Evolutionary conservation across 2,888 invertebrate genomes (phyloP).

Genomic region (Erannis defoliaria): DNA sequence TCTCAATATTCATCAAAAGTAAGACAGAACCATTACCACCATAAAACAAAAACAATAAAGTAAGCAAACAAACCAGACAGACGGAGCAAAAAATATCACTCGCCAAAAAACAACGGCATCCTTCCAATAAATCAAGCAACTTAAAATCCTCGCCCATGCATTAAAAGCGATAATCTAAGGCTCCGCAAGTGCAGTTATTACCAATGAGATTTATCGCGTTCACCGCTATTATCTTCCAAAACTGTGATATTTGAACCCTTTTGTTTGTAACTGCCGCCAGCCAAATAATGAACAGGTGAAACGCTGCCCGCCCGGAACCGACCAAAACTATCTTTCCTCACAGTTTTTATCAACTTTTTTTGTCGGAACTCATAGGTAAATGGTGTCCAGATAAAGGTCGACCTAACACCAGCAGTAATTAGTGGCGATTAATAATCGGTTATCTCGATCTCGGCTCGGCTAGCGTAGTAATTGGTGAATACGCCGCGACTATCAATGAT

Average conservation of each 20-base stretch:
- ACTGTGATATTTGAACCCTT: slow-evolving; percentile 85
- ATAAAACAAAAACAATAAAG: slow-evolving; percentile 15
- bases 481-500: slow-evolving; percentile 44
- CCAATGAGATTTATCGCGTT: slow-evolving; percentile 78
- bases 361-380: slow-evolving; percentile 70
- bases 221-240: slow-evolving; percentile 77
- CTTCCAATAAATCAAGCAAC: slow-evolving; percentile 71
- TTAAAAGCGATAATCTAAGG: slow-evolving; percentile 74
- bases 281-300: slow-evolving; percentile 83
- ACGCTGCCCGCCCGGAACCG: slow-evolving; percentile 64
- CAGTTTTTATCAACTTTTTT: slow-evolving; percentile 81
- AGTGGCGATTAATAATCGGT: slow-evolving; percentile 85
- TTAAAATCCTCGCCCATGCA: slow-evolving; percentile 67
- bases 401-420: slow-evolving; percentile 87
- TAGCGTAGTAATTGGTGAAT: slow-evolving; percentile 76
- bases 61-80: slow-evolving; percentile 35
- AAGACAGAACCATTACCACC: not conserved
- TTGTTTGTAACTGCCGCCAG: slow-evolving; percentile 80
- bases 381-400: slow-evolving; percentile 85
- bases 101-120: slow-evolving; percentile 50
- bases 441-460: slow-evolving; percentile 80
- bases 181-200: slow-evolving; percentile 83
- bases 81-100: slow-evolving; percentile 33
- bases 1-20: not conserved
- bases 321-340: slow-evolving; percentile 79